Evolutionary conservation across 2,797 vertebrate genomes (phyloP).

Genomic region (Neomorphus geoffroyi): DNA sequence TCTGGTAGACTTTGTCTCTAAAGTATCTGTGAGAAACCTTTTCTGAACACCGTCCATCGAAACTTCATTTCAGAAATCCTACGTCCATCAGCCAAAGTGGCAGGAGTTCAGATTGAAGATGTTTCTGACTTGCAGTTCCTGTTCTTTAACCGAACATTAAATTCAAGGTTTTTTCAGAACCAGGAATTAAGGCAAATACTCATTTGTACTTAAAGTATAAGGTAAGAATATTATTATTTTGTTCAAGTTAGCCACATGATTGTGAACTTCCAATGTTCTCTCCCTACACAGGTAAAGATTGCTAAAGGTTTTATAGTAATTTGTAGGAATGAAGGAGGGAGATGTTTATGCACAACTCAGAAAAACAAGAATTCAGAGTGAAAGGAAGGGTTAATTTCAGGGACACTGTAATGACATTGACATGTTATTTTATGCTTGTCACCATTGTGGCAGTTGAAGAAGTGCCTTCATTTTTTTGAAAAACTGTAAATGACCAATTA

Average conservation of each 20-base stretch:
- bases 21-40: not conserved
- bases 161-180: not conserved
- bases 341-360: not conserved
- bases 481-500: conserved; percentile 54
- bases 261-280: not conserved
- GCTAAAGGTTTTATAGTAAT: not conserved
- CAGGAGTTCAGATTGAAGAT: not conserved
- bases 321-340: not conserved
- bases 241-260: not conserved
- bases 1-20: not conserved
- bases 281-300: not conserved
- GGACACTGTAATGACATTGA: not conserved
- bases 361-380: not conserved
- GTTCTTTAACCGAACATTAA: not conserved
- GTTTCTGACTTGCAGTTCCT: not conserved
- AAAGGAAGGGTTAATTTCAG: conserved; percentile 13
- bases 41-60: not conserved
- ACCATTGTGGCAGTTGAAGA: not conserved
- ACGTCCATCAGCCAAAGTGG: not conserved
- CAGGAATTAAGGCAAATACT: not conserved
- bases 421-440: conserved; percentile 20
- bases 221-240: not conserved
- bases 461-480: conserved; percentile 16
- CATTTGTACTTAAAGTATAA: not conserved
- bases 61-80: not conserved